Evolutionary conservation across 2,888 invertebrate genomes (phyloP).

Genomic region (Tinea trinotella): DNA sequence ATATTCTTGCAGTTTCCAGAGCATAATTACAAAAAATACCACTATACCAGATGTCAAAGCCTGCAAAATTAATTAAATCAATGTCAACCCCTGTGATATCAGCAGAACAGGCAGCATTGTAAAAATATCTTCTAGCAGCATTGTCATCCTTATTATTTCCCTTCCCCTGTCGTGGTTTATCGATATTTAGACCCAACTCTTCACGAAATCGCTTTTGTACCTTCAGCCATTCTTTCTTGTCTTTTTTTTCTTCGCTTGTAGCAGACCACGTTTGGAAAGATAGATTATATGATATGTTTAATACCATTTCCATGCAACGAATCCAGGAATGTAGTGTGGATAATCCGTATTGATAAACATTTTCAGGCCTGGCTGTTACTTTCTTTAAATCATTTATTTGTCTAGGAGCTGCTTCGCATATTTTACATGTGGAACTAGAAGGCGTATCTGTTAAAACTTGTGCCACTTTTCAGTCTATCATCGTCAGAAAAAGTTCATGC

Average conservation of each 20-base stretch:
- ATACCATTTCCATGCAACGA: constrained; percentile 19
- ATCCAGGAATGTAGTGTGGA: constrained; percentile 26
- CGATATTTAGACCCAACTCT: constrained; percentile 11
- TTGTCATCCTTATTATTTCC: constrained; percentile 21
- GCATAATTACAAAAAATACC: constrained; percentile 20
- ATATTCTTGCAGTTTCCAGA: constrained; percentile 18
- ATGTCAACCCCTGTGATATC: constrained; percentile 20
- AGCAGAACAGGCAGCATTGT: constrained; percentile 21
- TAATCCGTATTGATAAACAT: constrained; percentile 23
- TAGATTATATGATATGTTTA: constrained; percentile 17
- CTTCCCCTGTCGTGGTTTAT: constrained; percentile 17
- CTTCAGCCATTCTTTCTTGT: constrained; percentile 2
- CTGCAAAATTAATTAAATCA: constrained; percentile 21
- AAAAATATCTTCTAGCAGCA: constrained; percentile 22
- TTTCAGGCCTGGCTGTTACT: constrained; percentile 22
- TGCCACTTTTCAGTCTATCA: constrained; percentile 27
- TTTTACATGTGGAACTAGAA: constrained; percentile 20
- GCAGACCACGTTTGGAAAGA: constrained; percentile 18
- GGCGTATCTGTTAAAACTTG: constrained; percentile 23
- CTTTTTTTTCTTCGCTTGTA: constrained; percentile 15
- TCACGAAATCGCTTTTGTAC: constrained; percentile 12
- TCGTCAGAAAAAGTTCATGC: constrained; percentile 27
- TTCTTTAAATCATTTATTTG: constrained; percentile 25
- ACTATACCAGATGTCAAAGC: constrained; percentile 12
- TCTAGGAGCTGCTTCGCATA: constrained; percentile 25